These are phyloP conservation scores for Tretioscincus oriximinensis DNA, from an alignment of 2,113 vertebrate species.

Conservation along the genomic window DNA sequence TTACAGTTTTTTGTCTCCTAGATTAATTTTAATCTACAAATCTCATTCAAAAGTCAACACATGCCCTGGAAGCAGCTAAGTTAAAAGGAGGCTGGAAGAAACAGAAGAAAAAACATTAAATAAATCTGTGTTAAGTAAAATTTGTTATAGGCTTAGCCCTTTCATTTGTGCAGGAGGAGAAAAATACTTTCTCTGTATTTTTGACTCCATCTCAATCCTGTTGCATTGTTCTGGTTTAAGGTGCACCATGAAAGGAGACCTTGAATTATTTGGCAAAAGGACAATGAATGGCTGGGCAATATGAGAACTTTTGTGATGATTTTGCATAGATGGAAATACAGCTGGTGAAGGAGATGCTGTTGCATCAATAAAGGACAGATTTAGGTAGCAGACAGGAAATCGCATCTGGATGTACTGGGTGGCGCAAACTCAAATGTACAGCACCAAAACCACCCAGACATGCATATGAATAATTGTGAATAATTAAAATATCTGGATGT, in stretches of 20 bases:
- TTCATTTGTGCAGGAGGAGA: background rate
- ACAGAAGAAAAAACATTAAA: background rate
- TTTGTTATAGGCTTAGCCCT: background rate
- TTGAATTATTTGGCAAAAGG: background rate
- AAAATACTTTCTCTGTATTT: background rate
- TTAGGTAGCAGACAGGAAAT: too few species aligned
- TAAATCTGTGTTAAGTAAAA: background rate
- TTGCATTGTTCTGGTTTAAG: background rate
- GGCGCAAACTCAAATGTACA: background rate
- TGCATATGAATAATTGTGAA: too few species aligned
- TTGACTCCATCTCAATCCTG: background rate
- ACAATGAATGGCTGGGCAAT: background rate
- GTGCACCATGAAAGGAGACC: background rate
- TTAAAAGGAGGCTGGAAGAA: background rate
- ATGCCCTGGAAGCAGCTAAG: background rate
- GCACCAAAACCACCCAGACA: too few species aligned
- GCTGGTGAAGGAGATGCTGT: background rate
- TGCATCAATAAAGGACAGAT: too few species aligned
- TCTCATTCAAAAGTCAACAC: conserved; percentile 1
- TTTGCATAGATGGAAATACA: background rate
- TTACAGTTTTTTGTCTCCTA: background rate
- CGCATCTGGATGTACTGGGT: background rate
- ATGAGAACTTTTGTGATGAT: background rate
- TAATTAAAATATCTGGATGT: too few species aligned
- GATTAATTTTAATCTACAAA: background rate